Conservation (phyloP, 2,113 vertebrate genomes). For the Oreamnos americanus region DNA sequence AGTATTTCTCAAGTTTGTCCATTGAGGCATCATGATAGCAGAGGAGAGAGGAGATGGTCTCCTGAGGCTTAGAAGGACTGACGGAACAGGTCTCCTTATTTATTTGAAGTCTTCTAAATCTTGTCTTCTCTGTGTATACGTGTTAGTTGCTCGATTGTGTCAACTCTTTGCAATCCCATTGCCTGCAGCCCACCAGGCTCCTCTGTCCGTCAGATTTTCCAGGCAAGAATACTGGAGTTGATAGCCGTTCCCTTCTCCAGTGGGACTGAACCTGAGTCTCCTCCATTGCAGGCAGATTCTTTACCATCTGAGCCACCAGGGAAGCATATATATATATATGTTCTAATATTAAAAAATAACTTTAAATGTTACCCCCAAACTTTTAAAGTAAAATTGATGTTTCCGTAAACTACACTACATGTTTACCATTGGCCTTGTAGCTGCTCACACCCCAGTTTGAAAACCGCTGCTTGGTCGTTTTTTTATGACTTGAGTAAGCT, state of each 20-base stretch:
- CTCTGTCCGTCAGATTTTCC: not conserved
- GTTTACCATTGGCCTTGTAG: not conserved
- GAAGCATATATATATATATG: not conserved
- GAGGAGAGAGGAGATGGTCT: not conserved
- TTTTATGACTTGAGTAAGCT: not conserved
- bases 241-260: not conserved
- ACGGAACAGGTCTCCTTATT: not conserved
- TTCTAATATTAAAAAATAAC: not conserved
- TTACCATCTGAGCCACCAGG: not conserved
- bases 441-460: not conserved
- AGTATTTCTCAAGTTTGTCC: not conserved
- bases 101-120: not conserved
- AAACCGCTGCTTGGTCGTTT: not conserved
- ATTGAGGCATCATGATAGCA: not conserved
- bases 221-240: not conserved
- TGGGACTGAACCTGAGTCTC: not conserved
- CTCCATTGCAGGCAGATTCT: not conserved
- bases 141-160: not conserved
- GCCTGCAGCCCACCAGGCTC: not conserved
- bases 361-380: not conserved
- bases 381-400: not conserved
- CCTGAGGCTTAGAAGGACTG: not conserved
- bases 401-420: fast-evolving
- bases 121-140: not conserved
- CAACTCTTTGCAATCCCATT: not conserved